Conservation (phyloP, 2,888 invertebrate species). For the Autographa gamma region DNA sequence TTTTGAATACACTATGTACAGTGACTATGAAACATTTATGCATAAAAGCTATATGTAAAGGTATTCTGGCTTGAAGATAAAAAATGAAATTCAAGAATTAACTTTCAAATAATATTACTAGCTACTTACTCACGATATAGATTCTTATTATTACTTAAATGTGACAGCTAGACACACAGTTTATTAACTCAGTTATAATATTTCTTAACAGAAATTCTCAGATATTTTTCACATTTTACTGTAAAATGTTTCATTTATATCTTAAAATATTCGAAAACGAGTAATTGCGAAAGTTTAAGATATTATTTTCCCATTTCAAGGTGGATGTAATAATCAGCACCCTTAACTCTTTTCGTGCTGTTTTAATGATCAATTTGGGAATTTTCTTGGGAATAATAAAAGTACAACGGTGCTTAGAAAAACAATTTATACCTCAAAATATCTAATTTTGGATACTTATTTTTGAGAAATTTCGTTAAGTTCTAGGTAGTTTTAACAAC, state of each 20-base stretch:
- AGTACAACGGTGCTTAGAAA: background rate
- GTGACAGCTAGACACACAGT: background rate
- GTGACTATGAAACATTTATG: background rate
- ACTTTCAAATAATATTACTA: background rate
- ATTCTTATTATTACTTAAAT: background rate
- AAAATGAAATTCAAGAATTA: background rate
- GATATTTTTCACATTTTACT: background rate
- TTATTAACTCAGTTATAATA: background rate
- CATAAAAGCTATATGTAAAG: too few relatives aligned
- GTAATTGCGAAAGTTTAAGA: background rate
- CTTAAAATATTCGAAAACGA: background rate
- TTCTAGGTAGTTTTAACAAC: too few relatives aligned
- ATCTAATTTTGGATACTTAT: background rate
- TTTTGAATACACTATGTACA: too few relatives aligned
- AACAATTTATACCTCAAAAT: background rate
- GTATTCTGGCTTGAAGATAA: too few relatives aligned
- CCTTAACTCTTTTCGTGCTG: conserved; percentile 9
- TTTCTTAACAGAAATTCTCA: background rate
- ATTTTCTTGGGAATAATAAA: conserved; percentile 12
- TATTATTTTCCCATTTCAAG: conserved; percentile 29
- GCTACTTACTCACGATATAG: background rate
- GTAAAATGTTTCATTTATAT: background rate
- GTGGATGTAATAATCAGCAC: conserved; percentile 24
- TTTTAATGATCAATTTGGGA: conserved; percentile 20
- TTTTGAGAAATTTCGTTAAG: too few relatives aligned